Evolutionary conservation across 2,797 vertebrate genomes (phyloP).

Genomic region (Spheniscus humboldti): DNA sequence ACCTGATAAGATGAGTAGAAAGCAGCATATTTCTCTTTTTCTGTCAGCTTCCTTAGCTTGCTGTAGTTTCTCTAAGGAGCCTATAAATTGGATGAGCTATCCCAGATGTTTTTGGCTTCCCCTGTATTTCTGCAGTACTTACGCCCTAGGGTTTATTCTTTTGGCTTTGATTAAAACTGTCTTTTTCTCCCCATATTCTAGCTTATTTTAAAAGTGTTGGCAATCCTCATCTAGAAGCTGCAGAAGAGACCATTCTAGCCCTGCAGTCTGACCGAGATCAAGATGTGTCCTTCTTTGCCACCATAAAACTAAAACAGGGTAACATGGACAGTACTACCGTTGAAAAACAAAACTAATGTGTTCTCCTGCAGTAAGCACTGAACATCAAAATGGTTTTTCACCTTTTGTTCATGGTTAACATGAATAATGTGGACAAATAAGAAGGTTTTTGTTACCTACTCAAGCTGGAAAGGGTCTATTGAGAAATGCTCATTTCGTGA

Average conservation of each 20-base stretch:
- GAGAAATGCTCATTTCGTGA: not conserved
- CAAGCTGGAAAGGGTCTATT: not conserved
- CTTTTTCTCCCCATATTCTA: constrained; percentile 15
- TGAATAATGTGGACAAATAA: not conserved
- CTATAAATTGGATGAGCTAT: not conserved
- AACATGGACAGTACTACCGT: not conserved
- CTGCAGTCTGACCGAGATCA: constrained; percentile 88
- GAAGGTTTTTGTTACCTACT: not conserved
- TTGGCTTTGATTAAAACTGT: not conserved
- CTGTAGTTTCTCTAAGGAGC: not conserved
- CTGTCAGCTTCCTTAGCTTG: not conserved
- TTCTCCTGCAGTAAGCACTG: not conserved
- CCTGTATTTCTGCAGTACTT: not conserved
- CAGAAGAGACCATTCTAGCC: constrained; percentile 84
- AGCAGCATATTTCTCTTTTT: not conserved
- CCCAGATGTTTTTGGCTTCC: not conserved
- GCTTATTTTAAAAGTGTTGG: constrained; percentile 88
- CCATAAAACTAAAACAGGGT: constrained; percentile 76
- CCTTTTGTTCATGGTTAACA: not conserved
- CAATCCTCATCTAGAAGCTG: constrained; percentile 86
- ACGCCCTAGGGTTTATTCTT: not conserved
- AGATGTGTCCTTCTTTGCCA: constrained; percentile 89
- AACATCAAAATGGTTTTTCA: not conserved
- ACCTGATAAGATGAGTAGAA: not conserved
- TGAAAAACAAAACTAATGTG: constrained; percentile 20